These are phyloP conservation scores for Pangasius djambal DNA, from an alignment of 2,797 vertebrate genomes.

Conservation along the genomic window DNA sequence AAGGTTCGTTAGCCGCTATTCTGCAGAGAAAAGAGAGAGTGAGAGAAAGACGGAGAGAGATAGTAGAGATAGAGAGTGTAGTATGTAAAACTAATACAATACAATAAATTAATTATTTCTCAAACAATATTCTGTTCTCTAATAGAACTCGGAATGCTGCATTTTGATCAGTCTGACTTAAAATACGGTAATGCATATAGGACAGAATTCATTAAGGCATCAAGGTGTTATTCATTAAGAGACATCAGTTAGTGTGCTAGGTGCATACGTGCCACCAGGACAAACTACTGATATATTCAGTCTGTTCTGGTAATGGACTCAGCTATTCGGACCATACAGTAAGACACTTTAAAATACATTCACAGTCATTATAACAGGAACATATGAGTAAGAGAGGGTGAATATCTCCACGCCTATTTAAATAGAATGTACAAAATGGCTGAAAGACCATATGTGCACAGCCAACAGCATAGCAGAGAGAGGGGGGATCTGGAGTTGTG, in stretches of 20 bases:
- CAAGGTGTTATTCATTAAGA: neutral
- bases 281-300: neutral
- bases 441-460: slow-evolving; percentile 40
- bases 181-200: neutral
- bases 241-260: neutral
- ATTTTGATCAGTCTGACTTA: neutral
- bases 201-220: no score
- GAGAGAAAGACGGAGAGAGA: slow-evolving; percentile 1
- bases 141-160: neutral
- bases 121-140: neutral
- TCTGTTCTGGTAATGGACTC: neutral
- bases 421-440: slow-evolving; percentile 35
- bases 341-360: slow-evolving; percentile 10
- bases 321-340: neutral
- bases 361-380: neutral
- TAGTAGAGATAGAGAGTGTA: neutral
- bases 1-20: slow-evolving; percentile 93
- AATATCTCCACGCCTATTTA: slow-evolving; percentile 21
- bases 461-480: slow-evolving; percentile 59
- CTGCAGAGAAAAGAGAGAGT: slow-evolving; percentile 69
- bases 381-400: neutral
- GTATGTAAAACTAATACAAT: neutral
- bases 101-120: neutral
- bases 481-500: slow-evolving; percentile 62
- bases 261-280: neutral